Evolutionary conservation across 2,113 vertebrate species (phyloP), one percentile per base, ranked within the genome.

Genomic region (Cyanoramphus novaezelandiae): DNA sequence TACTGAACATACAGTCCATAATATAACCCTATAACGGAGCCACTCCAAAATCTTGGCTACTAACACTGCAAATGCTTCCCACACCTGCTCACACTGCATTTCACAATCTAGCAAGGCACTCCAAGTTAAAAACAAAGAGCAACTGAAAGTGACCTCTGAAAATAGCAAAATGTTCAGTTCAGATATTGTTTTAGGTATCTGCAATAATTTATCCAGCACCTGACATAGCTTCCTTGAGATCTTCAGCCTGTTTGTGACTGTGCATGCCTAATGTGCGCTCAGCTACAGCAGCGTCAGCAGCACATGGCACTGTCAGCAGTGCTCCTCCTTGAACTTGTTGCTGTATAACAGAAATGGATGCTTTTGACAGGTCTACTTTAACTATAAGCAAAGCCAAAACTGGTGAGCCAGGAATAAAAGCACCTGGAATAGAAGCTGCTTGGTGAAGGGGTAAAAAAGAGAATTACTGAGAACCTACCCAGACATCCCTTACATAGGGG

Each of bases 221-320:
- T 67, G 90, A 19, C 25, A 14, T 1, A 8, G 69, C 65, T 8
- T 86, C 31, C 59, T 11, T 4, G 31, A 62, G 86, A 59, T 59
- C 77, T 16, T 5, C 87, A 67, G 59, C 60, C 76, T 24, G 75
- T 19, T 31, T 76, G 64, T 44, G 77, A 11, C 35, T 4, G 21
- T 67, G 80, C 59, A 44, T 6, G 68, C 2, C 31, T 8, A 20
- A 62, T 7, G n/a, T 0, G 0, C 0, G 33, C 72, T 74, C 6
- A 12, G 67, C 78, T 37, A 10, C 37, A 19, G n/a, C 1, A 0
- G 60, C 0, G 4, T 50, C 57, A 1, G 3, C 12, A 6, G 69
- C 70, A 33, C 0, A 0, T 20, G 23, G 21, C 0, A 1, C 85
- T 41, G 46, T 63, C 0, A 0, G 70, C 55, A 3, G 28, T 0